phyloP scores from a whole-genome alignment of 2,113 vertebrate species.

The Polypterus senegalus region DNA sequence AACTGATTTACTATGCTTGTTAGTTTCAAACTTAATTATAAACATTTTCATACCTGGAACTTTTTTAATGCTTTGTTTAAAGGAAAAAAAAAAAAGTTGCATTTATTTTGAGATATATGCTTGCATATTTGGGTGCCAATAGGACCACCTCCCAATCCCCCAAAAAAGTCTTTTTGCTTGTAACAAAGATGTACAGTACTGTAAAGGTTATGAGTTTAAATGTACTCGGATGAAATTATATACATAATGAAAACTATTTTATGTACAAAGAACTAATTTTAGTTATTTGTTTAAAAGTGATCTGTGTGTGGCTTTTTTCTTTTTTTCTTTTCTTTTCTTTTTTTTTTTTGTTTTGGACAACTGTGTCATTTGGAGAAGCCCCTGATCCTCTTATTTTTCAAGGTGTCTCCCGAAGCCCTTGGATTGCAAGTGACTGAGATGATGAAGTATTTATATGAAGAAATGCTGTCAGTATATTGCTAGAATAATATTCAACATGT shows the following conservation, averaged over 20 bases:
- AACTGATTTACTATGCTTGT: too few relatives aligned
- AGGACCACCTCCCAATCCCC: slow-evolving; percentile 12
- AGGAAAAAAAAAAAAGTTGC: neutral
- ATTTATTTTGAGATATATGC: slow-evolving; percentile 4
- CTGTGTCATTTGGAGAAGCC: too few relatives aligned
- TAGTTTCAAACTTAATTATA: too few relatives aligned
- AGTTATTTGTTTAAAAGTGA: slow-evolving; percentile 40
- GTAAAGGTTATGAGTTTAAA: slow-evolving; percentile 38
- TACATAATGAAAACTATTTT: slow-evolving; percentile 51
- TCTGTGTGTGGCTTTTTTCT: neutral
- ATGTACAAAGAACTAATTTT: slow-evolving; percentile 43
- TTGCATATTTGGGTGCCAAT: neutral
- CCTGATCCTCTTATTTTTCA: too few relatives aligned
- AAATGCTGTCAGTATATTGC: too few relatives aligned
- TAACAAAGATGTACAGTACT: slow-evolving; percentile 55
- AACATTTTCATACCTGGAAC: neutral
- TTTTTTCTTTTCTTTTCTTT: neutral
- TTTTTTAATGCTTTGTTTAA: neutral
- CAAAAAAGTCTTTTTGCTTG: slow-evolving; percentile 42
- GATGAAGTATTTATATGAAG: too few relatives aligned
- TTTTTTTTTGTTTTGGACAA: slow-evolving; percentile 37
- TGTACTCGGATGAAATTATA: slow-evolving; percentile 39
- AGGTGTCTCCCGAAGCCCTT: too few relatives aligned
- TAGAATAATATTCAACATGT: too few relatives aligned
- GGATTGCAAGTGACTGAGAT: too few relatives aligned